phyloP scores from a whole-genome alignment of 2,113 vertebrate genomes.

The Neolamprologus hecqui region DNA sequence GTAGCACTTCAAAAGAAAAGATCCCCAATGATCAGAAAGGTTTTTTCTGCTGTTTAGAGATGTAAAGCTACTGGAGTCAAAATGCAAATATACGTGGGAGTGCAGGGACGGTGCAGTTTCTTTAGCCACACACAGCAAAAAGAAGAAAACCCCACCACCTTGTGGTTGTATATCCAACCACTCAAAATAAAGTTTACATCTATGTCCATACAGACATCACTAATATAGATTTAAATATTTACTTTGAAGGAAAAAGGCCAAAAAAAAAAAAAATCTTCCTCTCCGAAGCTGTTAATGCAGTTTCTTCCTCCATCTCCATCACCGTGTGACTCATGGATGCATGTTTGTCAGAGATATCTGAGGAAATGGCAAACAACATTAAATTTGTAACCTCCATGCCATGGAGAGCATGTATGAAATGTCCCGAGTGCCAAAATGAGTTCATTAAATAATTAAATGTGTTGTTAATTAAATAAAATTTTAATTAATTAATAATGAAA shows the following conservation, averaged over 20 bases:
- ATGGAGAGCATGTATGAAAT: not conserved
- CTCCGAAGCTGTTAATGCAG: not conserved
- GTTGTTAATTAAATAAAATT: accelerated
- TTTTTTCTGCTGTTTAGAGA: not conserved
- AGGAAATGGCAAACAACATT: not conserved
- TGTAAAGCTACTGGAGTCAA: not conserved
- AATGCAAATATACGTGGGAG: accelerated
- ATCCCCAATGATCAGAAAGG: not conserved
- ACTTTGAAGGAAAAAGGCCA: not conserved
- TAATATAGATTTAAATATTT: not conserved
- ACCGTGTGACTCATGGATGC: accelerated
- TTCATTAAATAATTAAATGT: not conserved
- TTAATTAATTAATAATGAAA: accelerated
- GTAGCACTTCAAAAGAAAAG: not conserved
- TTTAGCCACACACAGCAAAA: not conserved
- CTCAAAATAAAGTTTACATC: not conserved
- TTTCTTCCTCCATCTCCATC: not conserved
- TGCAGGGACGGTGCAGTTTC: not conserved
- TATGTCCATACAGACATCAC: not conserved
- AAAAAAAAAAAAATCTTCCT: too few relatives aligned
- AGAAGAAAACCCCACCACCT: not conserved
- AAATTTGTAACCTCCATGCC: accelerated
- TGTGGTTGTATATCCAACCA: not conserved
- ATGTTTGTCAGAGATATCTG: not conserved
- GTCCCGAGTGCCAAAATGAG: not conserved